phyloP scores from a whole-genome alignment of 2,888 invertebrate species.

The Melanargia galathea region DNA sequence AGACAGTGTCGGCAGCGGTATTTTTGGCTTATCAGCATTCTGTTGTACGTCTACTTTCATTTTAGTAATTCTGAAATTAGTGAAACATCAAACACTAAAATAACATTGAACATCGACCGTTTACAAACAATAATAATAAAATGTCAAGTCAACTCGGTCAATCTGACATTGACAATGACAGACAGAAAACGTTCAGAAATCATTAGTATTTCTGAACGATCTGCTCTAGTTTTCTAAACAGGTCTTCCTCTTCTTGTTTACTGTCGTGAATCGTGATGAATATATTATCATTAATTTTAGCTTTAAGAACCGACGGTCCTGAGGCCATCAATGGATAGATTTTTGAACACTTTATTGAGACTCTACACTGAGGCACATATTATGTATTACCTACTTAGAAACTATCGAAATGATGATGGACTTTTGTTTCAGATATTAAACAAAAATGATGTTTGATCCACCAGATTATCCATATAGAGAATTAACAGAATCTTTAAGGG shows the following conservation, averaged over 20 bases:
- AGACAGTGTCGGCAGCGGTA: conserved; percentile 90
- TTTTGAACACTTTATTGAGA: background rate
- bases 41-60: conserved; percentile 65
- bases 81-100: conserved; percentile 29
- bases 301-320: too few species aligned
- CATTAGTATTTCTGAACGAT: background rate
- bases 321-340: background rate
- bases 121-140: conserved; percentile 39
- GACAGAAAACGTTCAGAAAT: conserved; percentile 16
- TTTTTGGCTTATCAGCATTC: conserved; percentile 71
- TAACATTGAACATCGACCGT: conserved; percentile 23
- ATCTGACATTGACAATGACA: conserved; percentile 11
- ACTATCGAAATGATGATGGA: background rate
- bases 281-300: too few species aligned
- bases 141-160: conserved; percentile 34
- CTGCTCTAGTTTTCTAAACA: background rate
- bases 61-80: conserved; percentile 37
- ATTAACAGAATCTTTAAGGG: conserved; percentile 56
- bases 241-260: background rate
- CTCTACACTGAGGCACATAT: background rate
- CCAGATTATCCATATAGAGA: conserved; percentile 75
- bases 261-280: too few species aligned
- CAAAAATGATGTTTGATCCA: conserved; percentile 74
- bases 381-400: background rate
- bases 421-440: conserved; percentile 44